Conservation (phyloP, 37 sponge, comb jelly and placozoan genomes). For the Spongia lamella region DNA sequence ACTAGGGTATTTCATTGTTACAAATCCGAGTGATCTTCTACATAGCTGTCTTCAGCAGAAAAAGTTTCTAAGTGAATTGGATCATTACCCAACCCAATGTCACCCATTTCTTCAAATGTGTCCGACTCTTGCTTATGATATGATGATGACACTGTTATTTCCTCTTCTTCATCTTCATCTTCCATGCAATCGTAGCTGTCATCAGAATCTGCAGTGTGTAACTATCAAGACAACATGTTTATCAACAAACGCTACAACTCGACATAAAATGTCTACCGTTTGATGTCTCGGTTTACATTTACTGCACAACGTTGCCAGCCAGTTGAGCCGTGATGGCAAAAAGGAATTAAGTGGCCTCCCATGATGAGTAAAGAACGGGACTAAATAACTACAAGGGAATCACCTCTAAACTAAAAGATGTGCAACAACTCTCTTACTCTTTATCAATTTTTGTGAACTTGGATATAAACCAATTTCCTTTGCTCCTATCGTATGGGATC, state of each 20-base stretch:
- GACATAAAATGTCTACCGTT: not conserved
- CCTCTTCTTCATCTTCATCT: not conserved
- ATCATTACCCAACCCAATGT: constrained; percentile 26
- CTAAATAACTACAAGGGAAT: constrained; percentile 45
- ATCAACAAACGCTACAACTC: not conserved
- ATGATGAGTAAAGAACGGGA: constrained; percentile 70
- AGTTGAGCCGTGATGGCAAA: constrained; percentile 15
- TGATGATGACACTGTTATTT: not conserved
- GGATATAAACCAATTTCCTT: constrained; percentile 60
- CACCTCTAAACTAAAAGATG: too few species aligned
- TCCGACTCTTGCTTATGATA: constrained; percentile 6
- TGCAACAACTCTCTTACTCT: constrained; percentile 29
- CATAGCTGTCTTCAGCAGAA: too few species aligned
- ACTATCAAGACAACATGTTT: not conserved
- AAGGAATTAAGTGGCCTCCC: constrained; percentile 37
- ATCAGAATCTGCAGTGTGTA: not conserved
- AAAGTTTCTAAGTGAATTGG: not conserved
- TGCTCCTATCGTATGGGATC: constrained; percentile 45
- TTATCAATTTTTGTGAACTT: constrained; percentile 52
- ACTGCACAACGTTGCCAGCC: constrained; percentile 32
- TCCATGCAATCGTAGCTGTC: constrained; percentile 6
- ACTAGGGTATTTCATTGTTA: too few species aligned
- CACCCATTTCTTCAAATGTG: constrained; percentile 11
- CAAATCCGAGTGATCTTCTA: too few species aligned
- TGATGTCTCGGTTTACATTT: constrained; percentile 46